Percentiles rank a stretch among this genome's conserved stretches.
Conservation (phyloP, 2,113 vertebrate genomes). For the Percina caprodes region DNA sequence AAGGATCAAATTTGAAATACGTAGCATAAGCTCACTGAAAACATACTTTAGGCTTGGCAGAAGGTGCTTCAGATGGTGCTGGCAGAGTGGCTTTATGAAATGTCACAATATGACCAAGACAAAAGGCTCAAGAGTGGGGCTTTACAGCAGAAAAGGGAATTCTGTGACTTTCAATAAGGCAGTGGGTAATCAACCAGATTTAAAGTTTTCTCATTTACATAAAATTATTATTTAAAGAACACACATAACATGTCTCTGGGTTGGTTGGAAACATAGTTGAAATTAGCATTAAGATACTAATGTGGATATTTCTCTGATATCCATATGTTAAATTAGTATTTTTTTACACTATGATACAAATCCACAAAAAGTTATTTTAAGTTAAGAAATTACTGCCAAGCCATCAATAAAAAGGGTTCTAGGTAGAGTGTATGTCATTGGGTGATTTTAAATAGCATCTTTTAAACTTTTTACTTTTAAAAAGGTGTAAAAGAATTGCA, state of each 20-base stretch:
- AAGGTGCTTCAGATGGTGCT: constrained; percentile 29
- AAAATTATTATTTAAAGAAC: background rate
- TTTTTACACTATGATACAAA: background rate
- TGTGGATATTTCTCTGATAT: background rate
- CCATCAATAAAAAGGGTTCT: background rate
- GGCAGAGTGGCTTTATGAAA: constrained; percentile 24
- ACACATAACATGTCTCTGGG: background rate
- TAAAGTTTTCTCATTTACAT: constrained; percentile 6
- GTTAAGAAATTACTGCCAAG: background rate
- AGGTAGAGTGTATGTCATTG: too few relatives aligned
- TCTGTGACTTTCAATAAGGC: background rate
- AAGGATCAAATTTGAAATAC: constrained; percentile 22
- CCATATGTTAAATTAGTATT: background rate
- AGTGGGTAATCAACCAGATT: background rate
- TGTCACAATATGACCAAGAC: constrained; percentile 29
- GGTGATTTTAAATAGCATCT: background rate
- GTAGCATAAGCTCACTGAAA: constrained; percentile 15
- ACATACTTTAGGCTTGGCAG: constrained; percentile 41
- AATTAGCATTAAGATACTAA: background rate
- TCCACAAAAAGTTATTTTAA: background rate
- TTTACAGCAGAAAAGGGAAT: background rate
- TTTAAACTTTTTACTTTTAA: background rate
- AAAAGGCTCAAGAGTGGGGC: background rate
- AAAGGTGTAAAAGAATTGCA: background rate
- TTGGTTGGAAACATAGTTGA: background rate